Percentiles rank a stretch among this genome's conserved stretches.
phyloP scores from a whole-genome alignment of 2,113 vertebrate genomes.

The Phocoena phocoena region DNA sequence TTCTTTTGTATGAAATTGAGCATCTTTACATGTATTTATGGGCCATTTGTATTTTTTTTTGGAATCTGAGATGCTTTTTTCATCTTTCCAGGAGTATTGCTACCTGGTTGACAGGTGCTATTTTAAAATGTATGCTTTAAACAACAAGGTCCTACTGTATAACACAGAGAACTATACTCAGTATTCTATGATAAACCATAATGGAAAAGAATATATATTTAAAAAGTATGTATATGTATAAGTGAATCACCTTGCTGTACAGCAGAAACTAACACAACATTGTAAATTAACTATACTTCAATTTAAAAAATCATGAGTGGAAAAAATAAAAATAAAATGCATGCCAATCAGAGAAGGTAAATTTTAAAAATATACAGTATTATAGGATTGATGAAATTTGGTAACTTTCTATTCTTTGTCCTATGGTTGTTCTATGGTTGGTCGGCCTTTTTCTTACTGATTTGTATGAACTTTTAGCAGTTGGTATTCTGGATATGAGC shows the following conservation, averaged over 20 bases:
- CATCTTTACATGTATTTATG: background rate
- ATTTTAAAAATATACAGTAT: background rate
- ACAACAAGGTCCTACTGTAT: background rate
- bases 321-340: background rate
- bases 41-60: conserved; percentile 13
- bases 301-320: background rate
- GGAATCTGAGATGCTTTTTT: background rate
- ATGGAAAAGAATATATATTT: background rate
- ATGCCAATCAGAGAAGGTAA: background rate
- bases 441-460: background rate
- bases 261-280: background rate
- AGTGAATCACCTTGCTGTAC: background rate
- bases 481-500: background rate
- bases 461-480: background rate
- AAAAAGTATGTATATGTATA: background rate
- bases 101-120: background rate
- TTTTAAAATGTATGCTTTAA: background rate
- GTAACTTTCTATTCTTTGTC: background rate
- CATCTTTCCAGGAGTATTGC: background rate
- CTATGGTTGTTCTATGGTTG: background rate
- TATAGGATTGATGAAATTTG: background rate
- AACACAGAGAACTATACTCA: background rate
- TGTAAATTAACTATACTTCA: background rate
- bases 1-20: conserved; percentile 46
- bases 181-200: background rate